A percentile compares a stretch with the other conserved stretches of the same genome.
phyloP scores from a whole-genome alignment of 2,797 vertebrate genomes.

The Linurgus olivaceus region DNA sequence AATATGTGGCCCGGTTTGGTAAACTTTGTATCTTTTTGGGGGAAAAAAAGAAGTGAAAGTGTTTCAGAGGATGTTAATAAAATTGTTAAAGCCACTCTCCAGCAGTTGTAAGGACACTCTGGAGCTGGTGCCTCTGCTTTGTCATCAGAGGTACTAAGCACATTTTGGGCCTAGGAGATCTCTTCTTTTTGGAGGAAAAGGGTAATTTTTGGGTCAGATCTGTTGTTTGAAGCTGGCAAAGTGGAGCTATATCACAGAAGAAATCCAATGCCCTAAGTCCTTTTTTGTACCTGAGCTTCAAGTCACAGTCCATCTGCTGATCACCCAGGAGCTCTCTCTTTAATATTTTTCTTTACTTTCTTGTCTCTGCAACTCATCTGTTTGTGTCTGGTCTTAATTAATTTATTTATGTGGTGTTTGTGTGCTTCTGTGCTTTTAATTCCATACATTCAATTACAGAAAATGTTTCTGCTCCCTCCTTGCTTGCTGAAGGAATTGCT shows the following conservation, averaged over 20 bases:
- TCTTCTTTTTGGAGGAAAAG: background rate
- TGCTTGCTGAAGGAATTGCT: background rate
- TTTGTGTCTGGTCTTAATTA: background rate
- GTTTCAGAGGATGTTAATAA: background rate
- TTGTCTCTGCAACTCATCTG: background rate
- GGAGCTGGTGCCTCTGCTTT: background rate
- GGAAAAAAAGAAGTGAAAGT: background rate
- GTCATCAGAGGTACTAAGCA: background rate
- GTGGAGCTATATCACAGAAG: background rate
- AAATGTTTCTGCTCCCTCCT: background rate
- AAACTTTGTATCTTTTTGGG: background rate
- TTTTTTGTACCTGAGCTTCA: background rate
- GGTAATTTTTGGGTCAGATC: background rate
- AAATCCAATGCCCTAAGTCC: background rate
- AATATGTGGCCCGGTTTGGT: background rate
- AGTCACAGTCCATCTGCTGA: background rate
- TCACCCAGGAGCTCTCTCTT: background rate
- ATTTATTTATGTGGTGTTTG: background rate
- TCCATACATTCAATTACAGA: background rate
- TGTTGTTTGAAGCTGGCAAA: background rate
- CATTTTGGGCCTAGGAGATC: background rate
- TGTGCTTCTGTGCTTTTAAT: background rate
- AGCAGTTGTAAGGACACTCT: background rate
- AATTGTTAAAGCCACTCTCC: background rate
- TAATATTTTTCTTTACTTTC: background rate